Evolutionary conservation across 2,888 invertebrate species (phyloP).

Genomic region (Anoplius nigerrimus): DNA sequence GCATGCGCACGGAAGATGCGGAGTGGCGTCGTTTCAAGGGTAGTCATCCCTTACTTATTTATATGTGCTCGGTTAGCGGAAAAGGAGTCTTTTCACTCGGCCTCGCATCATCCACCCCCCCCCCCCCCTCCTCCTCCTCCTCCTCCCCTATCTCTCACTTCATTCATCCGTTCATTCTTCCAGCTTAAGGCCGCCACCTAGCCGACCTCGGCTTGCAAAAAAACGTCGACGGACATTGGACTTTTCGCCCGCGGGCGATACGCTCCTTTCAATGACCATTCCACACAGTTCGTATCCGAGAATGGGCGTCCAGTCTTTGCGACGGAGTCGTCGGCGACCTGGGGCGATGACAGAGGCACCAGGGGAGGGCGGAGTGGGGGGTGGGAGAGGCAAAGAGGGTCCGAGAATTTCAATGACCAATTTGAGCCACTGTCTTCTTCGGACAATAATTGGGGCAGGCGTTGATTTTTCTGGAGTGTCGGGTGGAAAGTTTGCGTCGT

Average conservation of each 20-base stretch:
- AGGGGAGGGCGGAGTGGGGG: not conserved
- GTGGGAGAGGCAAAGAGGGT: not conserved
- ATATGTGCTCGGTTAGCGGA: conserved; percentile 44
- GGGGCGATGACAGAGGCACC: not conserved
- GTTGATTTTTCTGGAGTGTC: no score
- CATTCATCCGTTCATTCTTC: conserved; percentile 30
- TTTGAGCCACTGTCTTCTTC: not conserved
- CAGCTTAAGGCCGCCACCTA: conserved; percentile 28
- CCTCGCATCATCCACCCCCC: conserved; percentile 14
- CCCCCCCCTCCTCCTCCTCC: no score
- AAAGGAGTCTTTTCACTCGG: conserved; percentile 43
- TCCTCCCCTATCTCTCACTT: not conserved
- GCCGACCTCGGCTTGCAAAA: conserved; percentile 22
- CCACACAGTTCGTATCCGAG: not conserved
- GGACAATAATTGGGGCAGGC: not conserved
- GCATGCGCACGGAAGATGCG: not conserved
- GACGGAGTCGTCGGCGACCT: not conserved
- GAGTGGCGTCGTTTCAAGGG: conserved; percentile 24
- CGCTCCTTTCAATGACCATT: conserved; percentile 1
- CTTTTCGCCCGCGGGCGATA: conserved; percentile 39
- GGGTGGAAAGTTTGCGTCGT: no score
- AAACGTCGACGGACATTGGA: conserved; percentile 26
- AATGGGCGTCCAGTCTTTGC: not conserved
- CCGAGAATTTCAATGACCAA: no score
- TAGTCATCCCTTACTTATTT: conserved; percentile 48